Evolutionary conservation across 2,797 vertebrate species (phyloP).

Genomic region (Neosilurus mollespiculum): DNA sequence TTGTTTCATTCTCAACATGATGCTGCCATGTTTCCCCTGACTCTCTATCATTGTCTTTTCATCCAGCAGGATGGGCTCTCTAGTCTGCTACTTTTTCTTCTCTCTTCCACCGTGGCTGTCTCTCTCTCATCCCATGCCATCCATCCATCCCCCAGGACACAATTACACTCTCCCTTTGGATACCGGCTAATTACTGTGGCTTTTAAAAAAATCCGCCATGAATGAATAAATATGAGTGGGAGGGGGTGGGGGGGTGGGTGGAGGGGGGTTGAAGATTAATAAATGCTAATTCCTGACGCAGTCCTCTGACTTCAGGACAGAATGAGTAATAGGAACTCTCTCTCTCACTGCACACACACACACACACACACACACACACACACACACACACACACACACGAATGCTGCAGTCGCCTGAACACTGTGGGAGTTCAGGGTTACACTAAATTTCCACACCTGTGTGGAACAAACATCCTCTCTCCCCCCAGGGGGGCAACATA

Average conservation of each 20-base stretch:
- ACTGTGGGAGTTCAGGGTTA: constrained; percentile 38
- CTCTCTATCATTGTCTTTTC: constrained; percentile 26
- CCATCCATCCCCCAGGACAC: constrained; percentile 72
- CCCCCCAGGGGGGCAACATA: constrained; percentile 27
- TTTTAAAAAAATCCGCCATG: constrained; percentile 73
- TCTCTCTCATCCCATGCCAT: constrained; percentile 52
- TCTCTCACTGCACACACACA: background rate
- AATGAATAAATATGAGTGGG: constrained; percentile 72
- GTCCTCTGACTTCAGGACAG: constrained; percentile 54
- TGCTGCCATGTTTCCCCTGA: constrained; percentile 9
- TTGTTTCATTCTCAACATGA: background rate
- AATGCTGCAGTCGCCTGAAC: constrained; percentile 26
- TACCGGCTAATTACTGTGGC: constrained; percentile 73
- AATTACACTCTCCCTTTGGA: constrained; percentile 78
- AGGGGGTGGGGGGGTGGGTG: constrained; percentile 37
- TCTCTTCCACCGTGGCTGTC: constrained; percentile 49
- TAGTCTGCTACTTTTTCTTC: constrained; percentile 40
- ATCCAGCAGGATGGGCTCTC: constrained; percentile 29
- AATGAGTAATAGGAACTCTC: constrained; percentile 44
- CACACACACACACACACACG: constrained; percentile 3
- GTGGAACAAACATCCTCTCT: constrained; percentile 19
- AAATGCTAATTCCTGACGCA: constrained; percentile 69
- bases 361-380: constrained; percentile 28
- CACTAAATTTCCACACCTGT: constrained; percentile 51
- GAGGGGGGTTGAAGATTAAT: constrained; percentile 59